Evolutionary conservation across 2,113 vertebrate genomes (phyloP).

Genomic region (Psammodynastes pulverulentus): DNA sequence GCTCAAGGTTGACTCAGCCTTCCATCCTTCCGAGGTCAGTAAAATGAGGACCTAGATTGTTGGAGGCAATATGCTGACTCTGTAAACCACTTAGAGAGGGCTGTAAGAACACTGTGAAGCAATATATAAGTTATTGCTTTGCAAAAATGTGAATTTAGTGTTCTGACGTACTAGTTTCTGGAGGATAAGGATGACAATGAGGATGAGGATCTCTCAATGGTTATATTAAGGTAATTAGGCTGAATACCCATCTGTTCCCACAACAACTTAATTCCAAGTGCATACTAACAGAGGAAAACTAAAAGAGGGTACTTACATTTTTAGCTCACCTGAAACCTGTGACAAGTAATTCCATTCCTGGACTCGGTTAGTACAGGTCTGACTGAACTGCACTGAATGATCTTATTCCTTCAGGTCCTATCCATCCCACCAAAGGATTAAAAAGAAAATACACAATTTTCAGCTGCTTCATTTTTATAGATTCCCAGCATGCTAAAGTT

Average conservation of each 20-base stretch:
- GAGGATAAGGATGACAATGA: not conserved
- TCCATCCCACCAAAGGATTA: not conserved
- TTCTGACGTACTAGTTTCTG: not conserved
- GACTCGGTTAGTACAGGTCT: conserved; percentile 29
- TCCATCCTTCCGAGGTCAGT: no score
- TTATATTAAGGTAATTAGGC: conserved; percentile 14
- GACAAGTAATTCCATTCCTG: conserved; percentile 19
- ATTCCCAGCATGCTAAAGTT: not conserved
- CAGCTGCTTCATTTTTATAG: not conserved
- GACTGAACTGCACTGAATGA: not conserved
- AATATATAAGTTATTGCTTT: not conserved
- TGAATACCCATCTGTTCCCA: conserved; percentile 28
- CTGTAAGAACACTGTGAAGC: no score
- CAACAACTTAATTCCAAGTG: conserved; percentile 25
- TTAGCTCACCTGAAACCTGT: conserved; percentile 29
- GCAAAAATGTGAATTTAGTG: not conserved
- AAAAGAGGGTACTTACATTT: conserved; percentile 17
- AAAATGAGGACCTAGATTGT: no score
- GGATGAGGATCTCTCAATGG: not conserved
- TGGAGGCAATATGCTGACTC: no score
- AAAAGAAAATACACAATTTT: not conserved
- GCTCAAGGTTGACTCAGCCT: no score
- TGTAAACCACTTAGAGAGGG: no score
- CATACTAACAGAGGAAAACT: conserved; percentile 23
- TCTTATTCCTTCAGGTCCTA: conserved; percentile 1